Evolutionary conservation across 2,113 vertebrate species (phyloP).

Genomic region (Ornithorhynchus anatinus): DNA sequence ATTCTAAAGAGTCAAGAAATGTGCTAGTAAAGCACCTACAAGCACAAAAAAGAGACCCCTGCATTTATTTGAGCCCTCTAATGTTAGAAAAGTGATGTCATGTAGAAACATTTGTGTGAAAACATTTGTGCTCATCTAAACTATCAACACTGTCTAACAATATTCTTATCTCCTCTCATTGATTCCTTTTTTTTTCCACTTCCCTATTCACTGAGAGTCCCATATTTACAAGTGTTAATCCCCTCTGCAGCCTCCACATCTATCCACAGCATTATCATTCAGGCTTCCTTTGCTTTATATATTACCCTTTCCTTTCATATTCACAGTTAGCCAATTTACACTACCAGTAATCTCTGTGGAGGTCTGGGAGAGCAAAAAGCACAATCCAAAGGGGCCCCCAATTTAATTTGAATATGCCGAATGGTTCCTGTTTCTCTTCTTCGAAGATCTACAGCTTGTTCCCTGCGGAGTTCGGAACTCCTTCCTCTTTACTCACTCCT

Average conservation of each 20-base stretch:
- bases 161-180: conserved; percentile 4
- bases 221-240: conserved; percentile 30
- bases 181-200: background rate
- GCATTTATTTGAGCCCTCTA: background rate
- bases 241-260: background rate
- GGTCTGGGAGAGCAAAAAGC: too few relatives aligned
- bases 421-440: too few relatives aligned
- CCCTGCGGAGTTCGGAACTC: background rate
- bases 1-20: background rate
- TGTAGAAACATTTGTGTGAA: conserved; percentile 6
- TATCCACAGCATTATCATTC: background rate
- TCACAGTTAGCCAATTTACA: background rate
- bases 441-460: too few relatives aligned
- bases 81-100: background rate
- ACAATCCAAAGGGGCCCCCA: too few relatives aligned
- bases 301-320: background rate
- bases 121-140: conserved; percentile 14
- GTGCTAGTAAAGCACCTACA: background rate
- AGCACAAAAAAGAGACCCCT: background rate
- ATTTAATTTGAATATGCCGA: too few relatives aligned
- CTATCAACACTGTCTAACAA: background rate
- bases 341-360: too few relatives aligned
- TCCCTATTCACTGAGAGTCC: background rate
- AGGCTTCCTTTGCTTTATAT: too few relatives aligned
- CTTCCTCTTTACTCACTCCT: background rate